Percentiles rank a stretch among this genome's conserved stretches.
Conservation (phyloP, 1,140 invertebrate genomes). For the Lanistes nyassanus region DNA sequence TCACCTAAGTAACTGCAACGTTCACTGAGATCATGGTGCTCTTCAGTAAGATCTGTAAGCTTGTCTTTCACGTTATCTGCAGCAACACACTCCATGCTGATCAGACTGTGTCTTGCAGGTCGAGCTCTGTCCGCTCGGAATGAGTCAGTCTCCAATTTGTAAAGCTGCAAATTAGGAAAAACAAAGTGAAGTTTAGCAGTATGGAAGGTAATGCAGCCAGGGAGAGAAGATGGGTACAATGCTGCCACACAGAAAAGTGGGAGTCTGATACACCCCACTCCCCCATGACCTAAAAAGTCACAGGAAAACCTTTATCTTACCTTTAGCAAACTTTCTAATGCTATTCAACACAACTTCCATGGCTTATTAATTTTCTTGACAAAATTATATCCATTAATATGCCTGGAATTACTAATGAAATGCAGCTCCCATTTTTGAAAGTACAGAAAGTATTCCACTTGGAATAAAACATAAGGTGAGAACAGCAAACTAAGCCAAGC, state of each 20-base stretch:
- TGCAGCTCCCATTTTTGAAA: no score
- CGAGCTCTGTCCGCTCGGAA: slow-evolving; percentile 57
- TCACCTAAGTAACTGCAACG: slow-evolving; percentile 76
- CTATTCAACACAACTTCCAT: neutral
- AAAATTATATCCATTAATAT: no score
- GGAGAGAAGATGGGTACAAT: neutral
- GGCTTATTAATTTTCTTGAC: no score
- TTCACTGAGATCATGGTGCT: slow-evolving; percentile 78
- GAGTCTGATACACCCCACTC: no score
- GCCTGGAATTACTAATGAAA: no score
- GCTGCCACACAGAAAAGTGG: no score
- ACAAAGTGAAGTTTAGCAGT: no score
- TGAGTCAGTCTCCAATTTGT: slow-evolving; percentile 60
- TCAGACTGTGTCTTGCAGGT: slow-evolving; percentile 50
- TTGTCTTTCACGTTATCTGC: slow-evolving; percentile 57
- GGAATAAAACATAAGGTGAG: no score
- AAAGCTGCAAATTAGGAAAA: slow-evolving; percentile 37
- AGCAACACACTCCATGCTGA: slow-evolving; percentile 59
- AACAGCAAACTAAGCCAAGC: no score
- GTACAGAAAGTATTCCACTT: no score
- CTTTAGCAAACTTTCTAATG: neutral
- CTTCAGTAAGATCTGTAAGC: slow-evolving; percentile 50
- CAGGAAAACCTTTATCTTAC: neutral
- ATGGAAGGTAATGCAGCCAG: no score
- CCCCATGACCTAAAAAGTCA: no score